Conservation (phyloP, 1,140 invertebrate genomes). For the Pseudomyrmex concolor region DNA sequence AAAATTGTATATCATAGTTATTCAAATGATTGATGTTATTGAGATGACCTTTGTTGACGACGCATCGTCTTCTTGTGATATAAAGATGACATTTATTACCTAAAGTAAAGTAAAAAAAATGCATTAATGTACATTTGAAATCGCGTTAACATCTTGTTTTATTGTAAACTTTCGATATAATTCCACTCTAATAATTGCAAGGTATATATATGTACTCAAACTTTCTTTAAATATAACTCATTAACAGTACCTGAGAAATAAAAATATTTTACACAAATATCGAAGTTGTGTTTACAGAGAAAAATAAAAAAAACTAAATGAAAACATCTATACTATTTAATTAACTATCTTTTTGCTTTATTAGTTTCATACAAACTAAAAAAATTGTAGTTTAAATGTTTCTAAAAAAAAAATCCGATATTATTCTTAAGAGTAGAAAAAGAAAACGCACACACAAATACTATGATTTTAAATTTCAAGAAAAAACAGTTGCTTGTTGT, state of each 20-base stretch:
- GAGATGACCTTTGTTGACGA: not conserved
- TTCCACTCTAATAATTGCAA: not conserved
- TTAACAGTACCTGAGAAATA: not conserved
- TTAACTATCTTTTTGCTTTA: no score
- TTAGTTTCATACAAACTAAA: no score
- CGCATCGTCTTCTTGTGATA: not conserved
- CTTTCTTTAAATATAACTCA: no score
- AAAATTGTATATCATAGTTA: not conserved
- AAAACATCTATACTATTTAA: no score
- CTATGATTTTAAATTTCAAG: no score
- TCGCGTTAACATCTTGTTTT: not conserved
- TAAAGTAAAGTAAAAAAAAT: not conserved
- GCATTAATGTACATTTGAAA: not conserved
- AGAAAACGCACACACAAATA: no score
- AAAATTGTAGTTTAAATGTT: no score
- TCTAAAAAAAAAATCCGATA: no score
- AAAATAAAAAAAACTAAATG: no score
- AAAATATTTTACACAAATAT: not conserved
- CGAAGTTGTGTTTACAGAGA: not conserved
- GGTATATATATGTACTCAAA: no score
- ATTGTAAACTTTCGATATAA: not conserved
- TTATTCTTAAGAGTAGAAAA: no score
- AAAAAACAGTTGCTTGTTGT: no score
- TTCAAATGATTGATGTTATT: not conserved
- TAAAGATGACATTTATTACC: not conserved